Evolutionary conservation across 2,113 vertebrate species (phyloP).

Genomic region (Notarius lentiginosus): DNA sequence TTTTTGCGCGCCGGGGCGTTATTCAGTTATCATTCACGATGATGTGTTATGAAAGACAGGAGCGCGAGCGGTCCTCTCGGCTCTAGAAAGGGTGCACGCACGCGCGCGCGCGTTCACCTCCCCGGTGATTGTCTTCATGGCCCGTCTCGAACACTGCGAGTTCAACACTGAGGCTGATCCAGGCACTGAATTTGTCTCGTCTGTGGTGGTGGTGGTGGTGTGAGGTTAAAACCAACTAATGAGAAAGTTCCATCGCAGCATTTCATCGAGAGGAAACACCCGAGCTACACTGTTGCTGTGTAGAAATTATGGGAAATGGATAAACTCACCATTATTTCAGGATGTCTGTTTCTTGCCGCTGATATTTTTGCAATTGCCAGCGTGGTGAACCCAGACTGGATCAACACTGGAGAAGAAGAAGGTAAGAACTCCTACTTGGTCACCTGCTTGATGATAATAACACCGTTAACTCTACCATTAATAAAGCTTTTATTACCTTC

Average conservation of each 20-base stretch:
- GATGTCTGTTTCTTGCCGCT: slow-evolving; percentile 92
- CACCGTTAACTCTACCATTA: background rate
- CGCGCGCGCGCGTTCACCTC: background rate
- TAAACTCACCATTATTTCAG: slow-evolving; percentile 95
- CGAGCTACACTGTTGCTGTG: background rate
- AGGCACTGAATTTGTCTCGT: background rate
- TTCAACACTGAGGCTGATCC: background rate
- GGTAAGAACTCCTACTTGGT: slow-evolving; percentile 68
- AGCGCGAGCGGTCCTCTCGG: background rate
- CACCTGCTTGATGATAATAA: background rate
- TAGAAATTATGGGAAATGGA: slow-evolving; percentile 79
- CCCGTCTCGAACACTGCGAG: background rate
- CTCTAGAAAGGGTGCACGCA: background rate
- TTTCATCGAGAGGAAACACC: background rate
- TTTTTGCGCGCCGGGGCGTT: background rate
- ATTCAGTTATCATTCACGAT: background rate
- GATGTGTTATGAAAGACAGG: background rate
- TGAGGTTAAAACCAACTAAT: slow-evolving; percentile 12
- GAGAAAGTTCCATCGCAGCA: slow-evolving; percentile 31
- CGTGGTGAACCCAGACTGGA: slow-evolving; percentile 93
- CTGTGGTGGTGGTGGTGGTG: background rate
- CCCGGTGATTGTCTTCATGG: background rate
- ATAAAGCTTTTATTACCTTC: background rate
- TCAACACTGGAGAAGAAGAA: slow-evolving; percentile 89
- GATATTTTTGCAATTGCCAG: slow-evolving; percentile 97